A percentile compares a stretch with the other conserved stretches of the same genome.
Evolutionary conservation across 2,888 invertebrate genomes (phyloP).

Genomic region (Lasioglossum leucozonium): DNA sequence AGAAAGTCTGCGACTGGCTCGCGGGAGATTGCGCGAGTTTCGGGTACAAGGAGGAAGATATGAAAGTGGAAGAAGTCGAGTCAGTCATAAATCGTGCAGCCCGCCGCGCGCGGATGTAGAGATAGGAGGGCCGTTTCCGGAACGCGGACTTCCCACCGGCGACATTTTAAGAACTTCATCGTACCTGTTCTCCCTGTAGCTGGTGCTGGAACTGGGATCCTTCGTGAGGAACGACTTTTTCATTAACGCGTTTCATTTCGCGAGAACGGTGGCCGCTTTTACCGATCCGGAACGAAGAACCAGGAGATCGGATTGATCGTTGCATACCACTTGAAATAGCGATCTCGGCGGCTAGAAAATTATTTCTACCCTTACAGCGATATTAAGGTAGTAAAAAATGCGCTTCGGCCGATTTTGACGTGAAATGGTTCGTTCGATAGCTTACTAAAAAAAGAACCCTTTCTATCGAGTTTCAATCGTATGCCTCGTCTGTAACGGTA

Average conservation of each 20-base stretch:
- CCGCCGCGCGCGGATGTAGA: constrained; percentile 77
- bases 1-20: constrained; percentile 30
- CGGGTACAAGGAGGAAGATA: constrained; percentile 59
- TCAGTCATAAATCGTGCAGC: constrained; percentile 81
- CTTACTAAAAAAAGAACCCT: too few relatives aligned
- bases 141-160: constrained; percentile 61
- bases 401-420: too few relatives aligned
- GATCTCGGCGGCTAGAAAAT: not conserved
- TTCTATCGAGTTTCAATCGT: too few relatives aligned
- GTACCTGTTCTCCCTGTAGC: constrained; percentile 23
- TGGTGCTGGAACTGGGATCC: not conserved
- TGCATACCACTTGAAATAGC: not conserved
- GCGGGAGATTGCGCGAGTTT: constrained; percentile 59
- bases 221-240: constrained; percentile 36
- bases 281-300: not conserved
- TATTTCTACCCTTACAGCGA: too few relatives aligned
- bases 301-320: not conserved
- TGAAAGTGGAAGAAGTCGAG: constrained; percentile 70
- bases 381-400: too few relatives aligned
- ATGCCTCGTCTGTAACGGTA: too few relatives aligned
- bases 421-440: too few relatives aligned
- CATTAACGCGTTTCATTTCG: constrained; percentile 39
- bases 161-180: constrained; percentile 66
- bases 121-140: constrained; percentile 78
- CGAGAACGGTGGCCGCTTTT: not conserved